Percentiles rank a stretch among this genome's conserved stretches.
Conservation (phyloP, 2,797 vertebrate genomes). For the Petrocephalus sullivani region DNA sequence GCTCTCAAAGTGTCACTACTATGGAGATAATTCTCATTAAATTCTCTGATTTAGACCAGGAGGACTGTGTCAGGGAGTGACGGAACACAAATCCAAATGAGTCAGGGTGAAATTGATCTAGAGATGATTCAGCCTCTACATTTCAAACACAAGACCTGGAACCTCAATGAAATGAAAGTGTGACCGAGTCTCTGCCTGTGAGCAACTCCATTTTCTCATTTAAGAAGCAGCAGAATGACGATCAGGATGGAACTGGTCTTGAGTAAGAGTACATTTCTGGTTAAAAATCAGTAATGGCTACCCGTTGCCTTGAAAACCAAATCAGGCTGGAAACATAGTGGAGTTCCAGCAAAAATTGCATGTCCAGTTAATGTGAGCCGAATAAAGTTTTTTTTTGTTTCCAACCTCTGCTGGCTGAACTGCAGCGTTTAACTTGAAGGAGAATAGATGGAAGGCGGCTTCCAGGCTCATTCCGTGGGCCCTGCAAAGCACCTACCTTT, state of each 20-base stretch:
- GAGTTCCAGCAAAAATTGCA: background rate
- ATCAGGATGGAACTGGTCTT: conserved; percentile 24
- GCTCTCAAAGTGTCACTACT: background rate
- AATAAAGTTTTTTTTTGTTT: background rate
- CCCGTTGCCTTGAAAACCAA: background rate
- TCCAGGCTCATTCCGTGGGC: background rate
- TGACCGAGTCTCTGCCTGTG: background rate
- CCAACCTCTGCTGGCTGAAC: background rate
- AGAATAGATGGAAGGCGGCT: background rate
- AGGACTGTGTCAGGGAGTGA: background rate
- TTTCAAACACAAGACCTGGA: background rate
- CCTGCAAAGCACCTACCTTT: background rate
- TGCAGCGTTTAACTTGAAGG: background rate
- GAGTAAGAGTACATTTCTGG: conserved; percentile 26
- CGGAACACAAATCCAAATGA: background rate
- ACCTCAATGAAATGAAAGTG: background rate
- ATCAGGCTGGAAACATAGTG: conserved; percentile 3
- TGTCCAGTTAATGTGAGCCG: background rate
- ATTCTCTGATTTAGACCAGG: background rate
- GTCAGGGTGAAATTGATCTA: background rate
- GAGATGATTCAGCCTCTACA: conserved; percentile 3
- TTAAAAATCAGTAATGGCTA: conserved; percentile 28
- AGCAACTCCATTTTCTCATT: background rate
- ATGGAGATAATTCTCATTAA: conserved; percentile 2
- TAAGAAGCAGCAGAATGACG: conserved; percentile 12